These are phyloP conservation scores for Drosophila nasuta DNA, from an alignment of 1,140 invertebrate species.

Conservation along the genomic window DNA sequence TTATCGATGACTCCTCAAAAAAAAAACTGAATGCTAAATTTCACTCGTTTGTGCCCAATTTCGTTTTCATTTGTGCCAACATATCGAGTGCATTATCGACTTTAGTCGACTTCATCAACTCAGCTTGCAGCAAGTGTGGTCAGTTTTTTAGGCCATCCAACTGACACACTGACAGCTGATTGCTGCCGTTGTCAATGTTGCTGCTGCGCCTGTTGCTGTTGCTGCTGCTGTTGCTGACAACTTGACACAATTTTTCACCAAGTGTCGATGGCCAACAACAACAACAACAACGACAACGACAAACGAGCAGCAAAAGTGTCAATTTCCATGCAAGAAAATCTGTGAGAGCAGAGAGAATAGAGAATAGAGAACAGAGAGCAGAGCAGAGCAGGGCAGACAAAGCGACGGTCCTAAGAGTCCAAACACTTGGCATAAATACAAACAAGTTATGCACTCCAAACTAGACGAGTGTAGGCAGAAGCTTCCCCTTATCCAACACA, in stretches of 20 bases:
- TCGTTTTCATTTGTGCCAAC: conserved; percentile 40
- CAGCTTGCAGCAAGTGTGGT: conserved; percentile 54
- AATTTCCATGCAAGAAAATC: conserved; percentile 72
- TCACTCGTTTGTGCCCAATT: conserved; percentile 38
- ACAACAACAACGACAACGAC: background rate
- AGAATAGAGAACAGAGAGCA: too few relatives aligned
- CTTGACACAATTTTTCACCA: conserved; percentile 78
- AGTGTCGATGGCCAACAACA: conserved; percentile 43
- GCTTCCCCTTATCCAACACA: background rate
- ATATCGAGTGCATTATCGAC: conserved; percentile 43
- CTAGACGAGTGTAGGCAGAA: background rate
- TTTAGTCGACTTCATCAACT: conserved; percentile 41
- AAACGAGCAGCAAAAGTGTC: conserved; percentile 63
- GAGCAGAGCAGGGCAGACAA: conserved; percentile 20
- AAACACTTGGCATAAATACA: conserved; percentile 42
- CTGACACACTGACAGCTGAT: conserved; percentile 69
- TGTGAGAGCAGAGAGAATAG: conserved; percentile 23
- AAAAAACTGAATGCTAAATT: conserved; percentile 12
- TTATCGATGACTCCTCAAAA: conserved; percentile 13
- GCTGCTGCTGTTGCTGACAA: conserved; percentile 54
- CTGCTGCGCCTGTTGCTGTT: too few relatives aligned
- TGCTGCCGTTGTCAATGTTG: conserved; percentile 45
- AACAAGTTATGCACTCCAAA: conserved; percentile 29
- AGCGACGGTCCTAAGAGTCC: conserved; percentile 1
- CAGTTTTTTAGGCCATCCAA: conserved; percentile 66